A percentile compares a stretch with the other conserved stretches of the same genome.
Conservation (phyloP, 2,888 invertebrate species). For the Zootermopsis nevadensis region DNA sequence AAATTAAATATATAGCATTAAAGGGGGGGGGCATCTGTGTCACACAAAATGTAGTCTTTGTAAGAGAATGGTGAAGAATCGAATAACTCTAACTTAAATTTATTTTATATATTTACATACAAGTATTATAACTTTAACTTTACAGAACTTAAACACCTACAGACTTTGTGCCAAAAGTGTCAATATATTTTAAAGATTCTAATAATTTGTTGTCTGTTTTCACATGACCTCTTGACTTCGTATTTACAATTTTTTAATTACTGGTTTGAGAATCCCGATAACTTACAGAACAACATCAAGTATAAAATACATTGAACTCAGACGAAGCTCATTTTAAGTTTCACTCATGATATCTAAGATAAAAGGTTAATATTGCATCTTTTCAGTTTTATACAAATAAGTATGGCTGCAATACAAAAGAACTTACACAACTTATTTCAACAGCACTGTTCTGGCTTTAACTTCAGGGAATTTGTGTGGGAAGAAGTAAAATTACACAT, state of each 20-base stretch:
- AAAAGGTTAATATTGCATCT: neutral
- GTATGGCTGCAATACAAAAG: neutral
- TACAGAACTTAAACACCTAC: too few species aligned
- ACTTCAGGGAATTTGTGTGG: neutral
- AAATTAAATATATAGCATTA: too few species aligned
- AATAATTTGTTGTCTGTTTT: neutral
- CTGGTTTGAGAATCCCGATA: neutral
- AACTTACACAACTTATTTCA: neutral
- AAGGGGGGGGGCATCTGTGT: too few species aligned
- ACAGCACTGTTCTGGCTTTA: neutral
- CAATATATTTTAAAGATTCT: too few species aligned
- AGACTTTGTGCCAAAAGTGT: too few species aligned
- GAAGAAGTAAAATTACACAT: neutral
- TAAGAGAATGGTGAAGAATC: too few species aligned
- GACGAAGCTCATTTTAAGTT: neutral
- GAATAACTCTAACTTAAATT: too few species aligned
- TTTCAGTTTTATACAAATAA: neutral
- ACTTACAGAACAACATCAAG: neutral
- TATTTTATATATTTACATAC: too few species aligned
- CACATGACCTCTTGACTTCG: neutral
- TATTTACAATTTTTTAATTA: too few species aligned
- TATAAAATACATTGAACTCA: neutral
- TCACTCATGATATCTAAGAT: conserved; percentile 10
- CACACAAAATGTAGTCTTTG: too few species aligned
- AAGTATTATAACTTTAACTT: too few species aligned